A percentile compares a stretch with the other conserved stretches of the same genome.
Conservation (phyloP, 2,113 vertebrate species). For the Larimichthys polyactis region DNA sequence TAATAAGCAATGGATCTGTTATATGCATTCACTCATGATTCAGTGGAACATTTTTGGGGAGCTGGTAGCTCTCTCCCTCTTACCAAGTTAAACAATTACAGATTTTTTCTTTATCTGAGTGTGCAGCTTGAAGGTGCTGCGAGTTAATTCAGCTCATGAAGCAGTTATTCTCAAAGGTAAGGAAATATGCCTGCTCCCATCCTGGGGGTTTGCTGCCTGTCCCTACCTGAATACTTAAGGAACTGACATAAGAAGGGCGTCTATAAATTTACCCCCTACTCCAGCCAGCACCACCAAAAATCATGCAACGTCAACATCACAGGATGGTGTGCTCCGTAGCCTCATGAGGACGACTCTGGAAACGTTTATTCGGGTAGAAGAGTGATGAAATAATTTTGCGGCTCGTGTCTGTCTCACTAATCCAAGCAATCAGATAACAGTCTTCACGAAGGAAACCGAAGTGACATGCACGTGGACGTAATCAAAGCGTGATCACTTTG, state of each 20-base stretch:
- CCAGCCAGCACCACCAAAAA: not conserved
- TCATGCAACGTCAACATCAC: not conserved
- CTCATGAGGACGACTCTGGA: conserved; percentile 48
- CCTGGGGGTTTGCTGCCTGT: not conserved
- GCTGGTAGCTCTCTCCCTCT: not conserved
- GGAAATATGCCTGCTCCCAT: not conserved
- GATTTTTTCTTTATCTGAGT: conserved; percentile 18
- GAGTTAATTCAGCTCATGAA: conserved; percentile 21
- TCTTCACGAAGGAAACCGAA: conserved; percentile 35
- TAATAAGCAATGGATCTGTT: conserved; percentile 6
- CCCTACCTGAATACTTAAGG: not conserved
- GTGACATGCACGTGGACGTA: not conserved
- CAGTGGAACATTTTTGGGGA: not conserved
- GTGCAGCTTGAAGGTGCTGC: not conserved
- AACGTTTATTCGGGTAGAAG: conserved; percentile 44
- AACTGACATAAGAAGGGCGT: not conserved
- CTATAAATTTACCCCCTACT: too few relatives aligned
- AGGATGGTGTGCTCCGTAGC: not conserved
- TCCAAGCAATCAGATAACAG: conserved; percentile 54
- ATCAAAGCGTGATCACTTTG: conserved; percentile 13
- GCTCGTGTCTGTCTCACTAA: conserved; percentile 23
- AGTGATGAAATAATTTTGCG: conserved; percentile 52
- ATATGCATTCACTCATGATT: conserved; percentile 9
- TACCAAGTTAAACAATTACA: not conserved
- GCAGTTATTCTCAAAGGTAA: not conserved